phyloP scores from a whole-genome alignment of 2,113 vertebrate species.

The Centropus unirufus region DNA sequence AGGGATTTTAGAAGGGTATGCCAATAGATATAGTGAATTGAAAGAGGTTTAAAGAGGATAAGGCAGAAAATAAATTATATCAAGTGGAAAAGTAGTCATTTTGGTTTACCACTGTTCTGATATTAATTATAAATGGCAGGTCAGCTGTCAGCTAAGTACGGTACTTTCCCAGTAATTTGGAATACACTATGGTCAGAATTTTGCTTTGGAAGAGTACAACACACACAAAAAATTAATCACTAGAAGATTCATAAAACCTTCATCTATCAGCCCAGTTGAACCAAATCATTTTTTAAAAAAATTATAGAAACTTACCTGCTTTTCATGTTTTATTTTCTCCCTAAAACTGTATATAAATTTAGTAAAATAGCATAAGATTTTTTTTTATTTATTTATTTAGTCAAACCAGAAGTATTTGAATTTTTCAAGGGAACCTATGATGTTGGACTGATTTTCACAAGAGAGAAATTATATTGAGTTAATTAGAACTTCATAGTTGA shows the following conservation, averaged over 20 bases:
- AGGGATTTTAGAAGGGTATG: constrained; percentile 21
- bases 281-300: not conserved
- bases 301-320: not conserved
- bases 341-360: not conserved
- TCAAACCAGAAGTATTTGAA: not conserved
- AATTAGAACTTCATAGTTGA: not conserved
- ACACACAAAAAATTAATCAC: not conserved
- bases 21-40: not conserved
- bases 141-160: constrained; percentile 42
- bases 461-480: not conserved
- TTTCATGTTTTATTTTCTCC: not conserved
- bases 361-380: rapidly evolving
- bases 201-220: not conserved
- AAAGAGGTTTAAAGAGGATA: constrained; percentile 45
- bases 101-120: constrained; percentile 62
- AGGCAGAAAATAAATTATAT: constrained; percentile 50
- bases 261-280: not conserved
- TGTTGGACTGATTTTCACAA: not conserved
- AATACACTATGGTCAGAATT: not conserved
- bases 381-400: not conserved
- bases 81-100: constrained; percentile 66
- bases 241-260: not conserved
- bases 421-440: not conserved
- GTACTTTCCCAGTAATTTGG: not conserved
- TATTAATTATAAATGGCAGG: constrained; percentile 72